phyloP scores from a whole-genome alignment of 92 coral and sea anemone genomes.

The Porites evermanni region DNA sequence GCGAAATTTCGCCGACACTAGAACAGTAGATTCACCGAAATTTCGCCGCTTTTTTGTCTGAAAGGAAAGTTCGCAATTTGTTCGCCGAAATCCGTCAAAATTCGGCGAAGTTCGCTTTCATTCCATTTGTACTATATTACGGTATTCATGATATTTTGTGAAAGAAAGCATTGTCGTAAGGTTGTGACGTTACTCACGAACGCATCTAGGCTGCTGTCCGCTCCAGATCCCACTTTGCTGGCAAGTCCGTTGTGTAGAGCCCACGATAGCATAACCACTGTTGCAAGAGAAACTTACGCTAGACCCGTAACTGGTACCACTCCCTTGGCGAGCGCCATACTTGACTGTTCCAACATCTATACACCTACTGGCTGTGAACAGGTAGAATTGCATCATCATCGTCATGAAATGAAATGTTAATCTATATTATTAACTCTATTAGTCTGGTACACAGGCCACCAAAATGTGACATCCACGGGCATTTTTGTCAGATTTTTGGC shows the following conservation, averaged over 20 bases:
- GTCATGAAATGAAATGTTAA: background rate
- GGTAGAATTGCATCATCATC: background rate
- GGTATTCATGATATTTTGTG: background rate
- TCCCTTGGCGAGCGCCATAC: constrained; percentile 70
- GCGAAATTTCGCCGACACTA: too few species aligned
- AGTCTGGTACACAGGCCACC: too few species aligned
- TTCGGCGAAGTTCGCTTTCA: too few species aligned
- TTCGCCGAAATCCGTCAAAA: too few species aligned
- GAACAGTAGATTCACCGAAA: too few species aligned
- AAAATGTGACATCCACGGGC: too few species aligned
- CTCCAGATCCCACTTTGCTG: constrained; percentile 84
- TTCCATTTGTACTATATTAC: background rate
- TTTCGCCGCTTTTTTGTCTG: too few species aligned
- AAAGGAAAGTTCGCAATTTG: too few species aligned
- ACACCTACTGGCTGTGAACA: constrained; percentile 59
- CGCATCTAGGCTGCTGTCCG: constrained; percentile 86
- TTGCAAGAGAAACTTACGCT: constrained; percentile 77
- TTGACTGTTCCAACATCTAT: constrained; percentile 82
- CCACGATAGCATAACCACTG: constrained; percentile 75
- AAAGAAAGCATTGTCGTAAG: background rate
- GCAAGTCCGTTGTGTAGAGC: constrained; percentile 72
- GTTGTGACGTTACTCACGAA: constrained; percentile 72
- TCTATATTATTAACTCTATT: too few species aligned
- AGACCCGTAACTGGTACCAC: constrained; percentile 80
- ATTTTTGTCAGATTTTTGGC: too few species aligned